A percentile compares a stretch with the other conserved stretches of the same genome.
Evolutionary conservation across 23 tunicate genomes (phyloP).

Genomic region (Ascidia mentula): DNA sequence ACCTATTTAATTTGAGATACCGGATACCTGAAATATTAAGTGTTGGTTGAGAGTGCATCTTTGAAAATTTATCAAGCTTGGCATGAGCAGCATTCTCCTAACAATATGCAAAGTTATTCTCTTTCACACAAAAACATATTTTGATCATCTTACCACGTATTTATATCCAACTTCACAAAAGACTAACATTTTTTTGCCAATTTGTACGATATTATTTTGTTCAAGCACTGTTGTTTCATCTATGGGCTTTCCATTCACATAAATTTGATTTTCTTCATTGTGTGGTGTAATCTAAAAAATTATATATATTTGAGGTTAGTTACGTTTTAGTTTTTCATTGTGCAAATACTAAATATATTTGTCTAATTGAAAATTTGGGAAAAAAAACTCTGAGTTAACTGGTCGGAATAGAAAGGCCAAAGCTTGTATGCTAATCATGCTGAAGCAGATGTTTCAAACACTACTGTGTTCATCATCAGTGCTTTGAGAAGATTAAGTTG

Average conservation of each 20-base stretch:
- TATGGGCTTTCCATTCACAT: constrained; percentile 46
- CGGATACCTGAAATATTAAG: not conserved
- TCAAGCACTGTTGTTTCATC: constrained; percentile 74
- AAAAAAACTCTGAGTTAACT: too few species aligned
- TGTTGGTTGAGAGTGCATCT: not conserved
- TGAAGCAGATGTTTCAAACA: too few species aligned
- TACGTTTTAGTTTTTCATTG: too few species aligned
- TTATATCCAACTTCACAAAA: constrained; percentile 51
- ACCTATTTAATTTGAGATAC: too few species aligned
- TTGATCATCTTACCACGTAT: constrained; percentile 25
- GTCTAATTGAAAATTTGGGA: too few species aligned
- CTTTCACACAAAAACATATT: not conserved
- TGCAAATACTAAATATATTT: too few species aligned
- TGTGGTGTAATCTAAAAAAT: constrained; percentile 73
- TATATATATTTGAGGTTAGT: too few species aligned
- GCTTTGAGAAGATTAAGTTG: too few species aligned
- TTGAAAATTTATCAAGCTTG: not conserved
- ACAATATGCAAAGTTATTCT: not conserved
- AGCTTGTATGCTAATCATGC: too few species aligned
- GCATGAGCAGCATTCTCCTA: not conserved
- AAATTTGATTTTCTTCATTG: constrained; percentile 47
- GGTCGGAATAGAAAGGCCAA: too few species aligned
- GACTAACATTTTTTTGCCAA: constrained; percentile 77
- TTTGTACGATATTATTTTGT: constrained; percentile 52
- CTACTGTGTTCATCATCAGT: too few species aligned